Evolutionary conservation across 30 jellyfish, hydroid and myxozoan genomes (phyloP), one percentile per base, ranked within the genome.

Genomic region (Hydractinia symbiolongicarpus): DNA sequence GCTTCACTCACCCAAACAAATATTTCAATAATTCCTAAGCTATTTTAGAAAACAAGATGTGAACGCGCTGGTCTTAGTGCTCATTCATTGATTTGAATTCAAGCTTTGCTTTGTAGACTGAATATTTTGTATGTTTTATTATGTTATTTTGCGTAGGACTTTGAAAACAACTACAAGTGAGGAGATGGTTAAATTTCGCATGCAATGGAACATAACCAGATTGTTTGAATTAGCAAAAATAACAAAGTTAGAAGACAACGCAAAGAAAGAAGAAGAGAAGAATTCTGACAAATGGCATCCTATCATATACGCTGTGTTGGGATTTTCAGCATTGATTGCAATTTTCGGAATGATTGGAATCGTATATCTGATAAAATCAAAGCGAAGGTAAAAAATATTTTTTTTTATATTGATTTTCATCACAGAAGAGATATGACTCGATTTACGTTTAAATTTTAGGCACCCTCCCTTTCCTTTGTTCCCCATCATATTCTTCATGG

Each of bases 241-340:
- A 6, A 56, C 80, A 61, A 53, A 15, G n/a, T 30, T 8, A 16
- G 17, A 21, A 8, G 40, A n/a, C 17, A 15, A 61, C 14, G 82
- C 30, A 5, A 79, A 66, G 8, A 50, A 62, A 50, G 82, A 66
- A 61, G 68, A 66, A 20, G 62, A 40, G 0, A 67, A 61, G 17
- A 79, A 79, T 30, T 16, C 54, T 21, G 61, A 71, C 7, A 71
- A 30, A 71, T 53, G 73, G 73, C n/a, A 40, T 50, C 87, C 87
- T 62, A 79, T 79, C 9, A 61, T 79, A 19, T 79, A 79, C 54
- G 87, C 87, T 7, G 87, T 61, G 44, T 54, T 79, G 83, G 87
- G 87, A 53, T 79, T 79, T 16, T 66, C 84, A 8, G 87, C 84
- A 10, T 20, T 79, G 83, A 66, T 79, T 66, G 83, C 69, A 8